phyloP scores from a whole-genome alignment of 2,888 invertebrate species.

The Priocnemis perturbator region DNA sequence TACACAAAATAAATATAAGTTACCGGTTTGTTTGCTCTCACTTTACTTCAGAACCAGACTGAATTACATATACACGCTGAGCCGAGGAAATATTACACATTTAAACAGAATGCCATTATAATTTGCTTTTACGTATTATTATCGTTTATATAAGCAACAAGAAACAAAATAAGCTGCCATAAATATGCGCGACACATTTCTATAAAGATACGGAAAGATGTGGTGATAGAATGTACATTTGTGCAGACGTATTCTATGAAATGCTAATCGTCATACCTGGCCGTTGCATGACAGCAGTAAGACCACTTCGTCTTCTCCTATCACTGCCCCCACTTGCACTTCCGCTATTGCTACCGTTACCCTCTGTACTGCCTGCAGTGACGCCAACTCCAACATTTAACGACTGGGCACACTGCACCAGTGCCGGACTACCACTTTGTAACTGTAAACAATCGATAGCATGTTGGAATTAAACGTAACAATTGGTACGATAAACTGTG shows the following conservation, averaged over 20 bases:
- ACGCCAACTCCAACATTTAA: slow-evolving; percentile 62
- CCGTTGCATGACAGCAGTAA: slow-evolving; percentile 90
- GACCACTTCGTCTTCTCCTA: slow-evolving; percentile 87
- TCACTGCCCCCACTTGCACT: slow-evolving; percentile 77
- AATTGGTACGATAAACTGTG: background rate
- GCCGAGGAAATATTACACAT: too few relatives aligned
- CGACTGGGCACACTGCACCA: slow-evolving; percentile 74
- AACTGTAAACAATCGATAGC: slow-evolving; percentile 26
- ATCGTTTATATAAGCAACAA: too few relatives aligned
- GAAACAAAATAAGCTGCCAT: too few relatives aligned
- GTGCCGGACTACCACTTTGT: slow-evolving; percentile 74
- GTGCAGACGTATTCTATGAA: background rate
- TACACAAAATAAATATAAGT: slow-evolving; percentile 3
- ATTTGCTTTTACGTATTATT: too few relatives aligned
- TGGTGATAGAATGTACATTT: background rate
- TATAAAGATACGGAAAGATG: too few relatives aligned
- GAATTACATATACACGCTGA: too few relatives aligned
- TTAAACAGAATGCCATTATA: too few relatives aligned
- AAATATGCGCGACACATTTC: too few relatives aligned
- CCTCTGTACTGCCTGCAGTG: slow-evolving; percentile 64
- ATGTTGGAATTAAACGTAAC: background rate
- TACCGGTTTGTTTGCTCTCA: background rate
- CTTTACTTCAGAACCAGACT: background rate
- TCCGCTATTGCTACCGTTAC: slow-evolving; percentile 67
- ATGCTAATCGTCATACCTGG: slow-evolving; percentile 81